Evolutionary conservation across 2,113 vertebrate genomes (phyloP), one percentile per base, ranked within the genome.

Genomic region (Silurus meridionalis): DNA sequence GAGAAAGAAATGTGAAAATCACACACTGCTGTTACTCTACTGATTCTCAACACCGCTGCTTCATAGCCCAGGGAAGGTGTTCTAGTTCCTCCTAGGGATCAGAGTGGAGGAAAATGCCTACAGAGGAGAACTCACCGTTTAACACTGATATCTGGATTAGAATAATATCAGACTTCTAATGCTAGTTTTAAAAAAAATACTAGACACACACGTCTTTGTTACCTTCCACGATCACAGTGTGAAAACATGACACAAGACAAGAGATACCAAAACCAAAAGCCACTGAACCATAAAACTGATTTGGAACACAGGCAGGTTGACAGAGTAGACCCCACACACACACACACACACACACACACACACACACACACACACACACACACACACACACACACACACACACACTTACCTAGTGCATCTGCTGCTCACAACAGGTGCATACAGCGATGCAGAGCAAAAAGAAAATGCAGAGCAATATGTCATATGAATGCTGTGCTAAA

Each of bases 351-450:
- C 71, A 82, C 48, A 55, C 80, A 82, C 71, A 95, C 94, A 77
- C 48, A 85, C 79, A 84, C 64, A 71, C 37, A 78, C 58, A 60
- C 25, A 82, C 78, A 80, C 81, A 86, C 81, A 72, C 57, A 64
- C 28, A 15, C 50, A 21, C 19, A 46, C 48, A 55, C 79, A 66
- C 67, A 77, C 80, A 75, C 60, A 81, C 78, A 86, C 55, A 74
- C 83, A 84, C 77, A 95, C 94, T 95, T 94, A 95, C 94, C 94
- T 53, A 93, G 77, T 90, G 89, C 91, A 88, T 95, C 94, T 88
- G 94, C 95, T 95, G 87, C 86, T 85, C 84, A 88, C 50, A 87
- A 80, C 88, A 84, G 74, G 82, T 83, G 92, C 91, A 92, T 85
- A 86, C 87, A 90, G 91, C 88, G 89, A 87, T 78, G 85, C 88